A percentile compares a stretch with the other conserved stretches of the same genome.
Conservation (phyloP, 2,888 invertebrate genomes). For the Drosophila leonis region DNA sequence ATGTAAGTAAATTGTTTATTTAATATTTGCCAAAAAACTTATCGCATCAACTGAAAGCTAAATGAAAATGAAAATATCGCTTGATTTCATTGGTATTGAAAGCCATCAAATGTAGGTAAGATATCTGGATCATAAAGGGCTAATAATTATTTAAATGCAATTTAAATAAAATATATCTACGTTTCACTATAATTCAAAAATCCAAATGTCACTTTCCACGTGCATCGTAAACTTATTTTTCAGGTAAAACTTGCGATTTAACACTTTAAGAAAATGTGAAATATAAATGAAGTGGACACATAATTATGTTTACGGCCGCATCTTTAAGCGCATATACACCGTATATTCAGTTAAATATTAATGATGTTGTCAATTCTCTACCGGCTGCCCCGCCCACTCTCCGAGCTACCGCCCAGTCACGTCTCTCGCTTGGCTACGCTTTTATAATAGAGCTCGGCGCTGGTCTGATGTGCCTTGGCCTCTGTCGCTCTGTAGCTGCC, state of each 20-base stretch:
- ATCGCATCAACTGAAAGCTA: neutral
- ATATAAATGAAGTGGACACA: constrained; percentile 9
- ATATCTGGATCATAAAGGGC: neutral
- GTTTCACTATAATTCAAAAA: neutral
- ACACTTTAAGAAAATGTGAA: neutral
- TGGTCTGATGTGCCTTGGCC: constrained; percentile 29
- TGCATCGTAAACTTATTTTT: neutral
- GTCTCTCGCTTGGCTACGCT: constrained; percentile 50
- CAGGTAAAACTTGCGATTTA: neutral
- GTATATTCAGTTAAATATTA: constrained; percentile 43
- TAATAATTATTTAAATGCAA: neutral
- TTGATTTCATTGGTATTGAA: neutral
- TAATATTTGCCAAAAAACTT: neutral
- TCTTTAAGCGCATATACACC: constrained; percentile 29
- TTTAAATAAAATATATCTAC: neutral
- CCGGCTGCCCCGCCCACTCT: neutral
- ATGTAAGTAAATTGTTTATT: neutral
- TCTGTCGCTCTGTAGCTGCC: constrained; percentile 29
- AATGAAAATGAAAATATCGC: neutral
- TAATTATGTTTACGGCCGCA: constrained; percentile 39
- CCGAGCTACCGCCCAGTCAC: constrained; percentile 45
- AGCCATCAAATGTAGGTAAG: neutral
- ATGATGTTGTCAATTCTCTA: constrained; percentile 31
- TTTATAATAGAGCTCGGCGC: constrained; percentile 35
- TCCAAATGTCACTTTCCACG: neutral